Evolutionary conservation across 2,888 invertebrate species (phyloP).

Genomic region (Stegophylla sp.): DNA sequence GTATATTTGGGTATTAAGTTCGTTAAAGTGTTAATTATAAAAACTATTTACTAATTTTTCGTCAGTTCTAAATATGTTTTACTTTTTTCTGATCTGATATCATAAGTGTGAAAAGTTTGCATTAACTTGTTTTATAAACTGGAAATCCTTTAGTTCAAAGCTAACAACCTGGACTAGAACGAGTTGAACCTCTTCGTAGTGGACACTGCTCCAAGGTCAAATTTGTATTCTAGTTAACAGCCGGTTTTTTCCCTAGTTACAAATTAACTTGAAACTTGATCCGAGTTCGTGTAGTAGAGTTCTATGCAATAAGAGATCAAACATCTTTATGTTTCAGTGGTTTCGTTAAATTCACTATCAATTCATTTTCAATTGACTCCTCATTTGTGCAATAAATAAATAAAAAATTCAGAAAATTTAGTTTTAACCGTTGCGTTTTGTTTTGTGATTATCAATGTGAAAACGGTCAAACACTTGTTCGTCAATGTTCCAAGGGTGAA

Average conservation of each 20-base stretch:
- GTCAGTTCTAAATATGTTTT: not conserved
- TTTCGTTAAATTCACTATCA: conserved; percentile 1
- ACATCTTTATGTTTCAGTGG: not conserved
- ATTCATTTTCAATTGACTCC: not conserved
- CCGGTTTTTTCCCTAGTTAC: conserved; percentile 39
- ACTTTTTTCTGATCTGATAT: conserved; percentile 28
- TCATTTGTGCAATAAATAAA: not conserved
- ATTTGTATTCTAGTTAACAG: conserved; percentile 37
- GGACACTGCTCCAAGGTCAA: conserved; percentile 42
- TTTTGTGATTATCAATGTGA: conserved; percentile 24
- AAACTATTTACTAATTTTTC: no score
- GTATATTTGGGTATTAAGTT: no score
- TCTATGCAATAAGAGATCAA: conserved; percentile 2
- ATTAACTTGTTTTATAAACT: conserved; percentile 49
- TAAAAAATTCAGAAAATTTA: conserved; percentile 4
- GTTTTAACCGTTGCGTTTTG: not conserved
- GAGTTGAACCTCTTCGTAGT: conserved; percentile 45
- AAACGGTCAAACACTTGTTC: conserved; percentile 31
- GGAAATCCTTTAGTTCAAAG: conserved; percentile 51
- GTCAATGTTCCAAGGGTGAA: conserved; percentile 43
- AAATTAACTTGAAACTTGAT: conserved; percentile 28
- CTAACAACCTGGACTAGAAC: conserved; percentile 46
- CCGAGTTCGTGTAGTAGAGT: conserved; percentile 19
- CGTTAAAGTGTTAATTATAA: no score
- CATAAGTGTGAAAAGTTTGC: conserved; percentile 41